Conservation (phyloP, 1,140 invertebrate species). For the Formica exsecta region DNA sequence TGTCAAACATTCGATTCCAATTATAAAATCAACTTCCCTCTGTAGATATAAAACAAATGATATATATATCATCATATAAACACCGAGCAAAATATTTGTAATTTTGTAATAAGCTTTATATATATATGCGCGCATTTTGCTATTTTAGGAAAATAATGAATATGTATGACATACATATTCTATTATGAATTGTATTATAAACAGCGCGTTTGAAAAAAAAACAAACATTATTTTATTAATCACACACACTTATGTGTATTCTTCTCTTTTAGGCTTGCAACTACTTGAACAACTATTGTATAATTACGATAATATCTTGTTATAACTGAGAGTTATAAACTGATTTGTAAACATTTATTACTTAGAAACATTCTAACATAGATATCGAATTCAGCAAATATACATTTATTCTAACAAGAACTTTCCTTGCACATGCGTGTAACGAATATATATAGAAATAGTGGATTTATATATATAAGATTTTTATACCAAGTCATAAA, state of each 20-base stretch:
- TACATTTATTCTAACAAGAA: neutral
- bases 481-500: neutral
- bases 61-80: constrained; percentile 22
- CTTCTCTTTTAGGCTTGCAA: neutral
- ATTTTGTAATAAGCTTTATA: constrained; percentile 39
- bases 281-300: neutral
- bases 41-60: neutral
- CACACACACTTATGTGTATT: neutral
- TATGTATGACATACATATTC: constrained; percentile 27
- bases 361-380: neutral
- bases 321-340: neutral
- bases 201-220: too few relatives aligned
- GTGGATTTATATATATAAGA: neutral
- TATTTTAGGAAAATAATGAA: neutral
- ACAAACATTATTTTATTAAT: constrained; percentile 20
- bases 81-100: neutral
- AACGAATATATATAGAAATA: neutral
- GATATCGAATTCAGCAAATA: neutral
- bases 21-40: neutral
- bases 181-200: constrained; percentile 35
- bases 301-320: constrained; percentile 14
- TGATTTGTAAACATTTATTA: neutral
- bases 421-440: neutral
- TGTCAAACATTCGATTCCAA: neutral
- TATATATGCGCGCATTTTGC: constrained; percentile 11